Evolutionary conservation across 1,140 invertebrate genomes (phyloP), one percentile per base, ranked within the genome.

Genomic region (Tribolium madens): DNA sequence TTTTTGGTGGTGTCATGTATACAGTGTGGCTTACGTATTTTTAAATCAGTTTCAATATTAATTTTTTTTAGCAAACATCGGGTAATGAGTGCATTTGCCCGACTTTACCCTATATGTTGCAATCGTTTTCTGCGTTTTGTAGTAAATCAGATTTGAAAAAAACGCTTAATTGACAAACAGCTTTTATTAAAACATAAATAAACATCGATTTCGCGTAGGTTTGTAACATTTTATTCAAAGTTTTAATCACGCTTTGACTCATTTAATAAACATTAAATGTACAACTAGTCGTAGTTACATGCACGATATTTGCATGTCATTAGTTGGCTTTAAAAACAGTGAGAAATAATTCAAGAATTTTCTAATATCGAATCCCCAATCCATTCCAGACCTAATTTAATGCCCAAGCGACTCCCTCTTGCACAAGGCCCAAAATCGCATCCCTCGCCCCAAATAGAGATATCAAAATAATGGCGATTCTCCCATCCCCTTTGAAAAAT

Each of bases 401-500:
- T 42, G 36, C 36, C 36, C n/a, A 42, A 42, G 9, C 36, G 36
- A 42, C 7, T 42, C 36, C 9, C 36, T 42, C 36, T n/a, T 2
- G 5, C 52, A 18, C n/a, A 57, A 21, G 52, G 52, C 10, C 52
- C 7, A 57, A 18, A 57, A 57, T 57, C 52, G 52, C 57, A 4
- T 33, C 10, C 2, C 10, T 12, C 57, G 3, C 21, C 13, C 31
- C 57, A 33, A 64, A 64, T 64, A 33, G 57, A 75, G 73, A 64
- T 75, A 75, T 75, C 73, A 64, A 46, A 64, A 75, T 75, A 75
- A 75, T 75, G 73, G 73, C 73, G 73, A 46, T 48, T 46, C 68
- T 14, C 33, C 33, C 15, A 36, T 47, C 48, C 52, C 57, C 57
- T 64, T 33, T 33, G 21, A 64, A 64, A 64, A 64, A 64, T 64